These are phyloP conservation scores for Podilymbus podiceps DNA, from an alignment of 2,113 vertebrate genomes.

Conservation along the genomic window DNA sequence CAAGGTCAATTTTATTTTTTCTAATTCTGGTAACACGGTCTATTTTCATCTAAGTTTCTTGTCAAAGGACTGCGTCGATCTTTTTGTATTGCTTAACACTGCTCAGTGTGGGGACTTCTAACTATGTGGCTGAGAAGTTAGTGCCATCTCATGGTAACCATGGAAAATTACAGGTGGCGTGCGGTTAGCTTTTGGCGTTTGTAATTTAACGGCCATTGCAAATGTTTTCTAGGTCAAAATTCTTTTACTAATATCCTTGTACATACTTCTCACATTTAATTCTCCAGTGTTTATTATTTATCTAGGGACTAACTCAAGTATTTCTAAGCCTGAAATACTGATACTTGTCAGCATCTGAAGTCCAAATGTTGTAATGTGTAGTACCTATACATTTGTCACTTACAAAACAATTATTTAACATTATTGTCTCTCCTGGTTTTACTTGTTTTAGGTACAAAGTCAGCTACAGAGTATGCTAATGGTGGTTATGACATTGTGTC, in stretches of 20 bases:
- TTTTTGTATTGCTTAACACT: background rate
- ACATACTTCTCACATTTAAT: background rate
- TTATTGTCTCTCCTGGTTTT: background rate
- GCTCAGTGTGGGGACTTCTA: background rate
- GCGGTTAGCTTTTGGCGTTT: background rate
- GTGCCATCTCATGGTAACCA: slow-evolving; percentile 66
- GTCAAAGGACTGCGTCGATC: background rate
- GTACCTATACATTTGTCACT: background rate
- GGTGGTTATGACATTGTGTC: slow-evolving; percentile 68
- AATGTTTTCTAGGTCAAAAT: background rate
- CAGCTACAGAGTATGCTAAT: slow-evolving; percentile 72
- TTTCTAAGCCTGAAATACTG: background rate
- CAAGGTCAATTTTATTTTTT: background rate
- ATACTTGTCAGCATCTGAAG: background rate
- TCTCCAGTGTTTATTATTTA: background rate
- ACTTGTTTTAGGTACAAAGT: slow-evolving; percentile 80
- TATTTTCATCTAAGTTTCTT: background rate
- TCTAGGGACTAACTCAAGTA: background rate
- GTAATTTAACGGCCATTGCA: background rate
- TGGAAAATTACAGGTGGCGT: slow-evolving; percentile 14
- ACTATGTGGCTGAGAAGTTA: background rate
- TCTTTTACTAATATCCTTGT: background rate
- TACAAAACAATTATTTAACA: background rate
- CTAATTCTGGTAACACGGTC: background rate
- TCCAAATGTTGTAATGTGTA: rapidly evolving